Percentiles rank a stretch among this genome's conserved stretches.
Evolutionary conservation across 1,140 invertebrate species (phyloP).

Genomic region (Drosophila serrata): DNA sequence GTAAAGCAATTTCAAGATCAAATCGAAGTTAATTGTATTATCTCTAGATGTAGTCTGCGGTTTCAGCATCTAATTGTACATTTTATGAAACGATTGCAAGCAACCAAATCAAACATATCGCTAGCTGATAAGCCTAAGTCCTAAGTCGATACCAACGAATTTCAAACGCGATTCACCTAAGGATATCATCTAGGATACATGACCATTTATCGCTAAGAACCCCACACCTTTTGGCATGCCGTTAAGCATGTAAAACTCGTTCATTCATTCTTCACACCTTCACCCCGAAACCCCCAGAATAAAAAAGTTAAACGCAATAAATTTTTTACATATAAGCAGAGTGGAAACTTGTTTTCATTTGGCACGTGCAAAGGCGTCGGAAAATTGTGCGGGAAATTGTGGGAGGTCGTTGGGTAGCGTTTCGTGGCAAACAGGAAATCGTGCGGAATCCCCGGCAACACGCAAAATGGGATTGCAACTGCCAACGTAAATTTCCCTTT

Average conservation of each 20-base stretch:
- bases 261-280: conserved; percentile 13
- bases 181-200: conserved; percentile 21
- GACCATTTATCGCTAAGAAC: conserved; percentile 46
- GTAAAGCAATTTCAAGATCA: neutral
- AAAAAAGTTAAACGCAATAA: conserved; percentile 67
- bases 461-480: conserved; percentile 68
- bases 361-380: conserved; percentile 22
- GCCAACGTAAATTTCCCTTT: conserved; percentile 67
- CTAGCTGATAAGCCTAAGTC: conserved; percentile 45
- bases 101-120: conserved; percentile 77
- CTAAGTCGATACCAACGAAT: conserved; percentile 52
- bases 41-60: conserved; percentile 47
- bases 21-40: conserved; percentile 36
- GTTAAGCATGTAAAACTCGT: conserved; percentile 66
- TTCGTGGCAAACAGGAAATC: conserved; percentile 50
- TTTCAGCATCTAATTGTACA: conserved; percentile 62
- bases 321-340: conserved; percentile 48
- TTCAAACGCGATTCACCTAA: conserved; percentile 27
- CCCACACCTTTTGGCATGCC: conserved; percentile 43
- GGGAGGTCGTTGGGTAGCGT: conserved; percentile 8
- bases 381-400: conserved; percentile 12
- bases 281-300: neutral
- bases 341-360: conserved; percentile 28
- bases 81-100: conserved; percentile 67
- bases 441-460: conserved; percentile 60